These are phyloP conservation scores for Sus cebifrons DNA, from an alignment of 2,797 vertebrate genomes.

Conservation along the genomic window DNA sequence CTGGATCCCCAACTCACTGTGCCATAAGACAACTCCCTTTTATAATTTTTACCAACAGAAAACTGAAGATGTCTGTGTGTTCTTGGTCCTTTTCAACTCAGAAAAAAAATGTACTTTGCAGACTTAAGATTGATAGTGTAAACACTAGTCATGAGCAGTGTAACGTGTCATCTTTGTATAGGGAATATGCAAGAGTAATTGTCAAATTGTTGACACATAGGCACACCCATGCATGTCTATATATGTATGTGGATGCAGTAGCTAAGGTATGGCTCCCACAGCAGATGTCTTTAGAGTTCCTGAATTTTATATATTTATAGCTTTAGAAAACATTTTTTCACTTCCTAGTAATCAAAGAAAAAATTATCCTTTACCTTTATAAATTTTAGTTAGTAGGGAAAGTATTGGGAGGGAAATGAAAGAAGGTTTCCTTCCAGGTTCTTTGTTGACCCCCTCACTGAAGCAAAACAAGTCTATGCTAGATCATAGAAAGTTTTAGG, in stretches of 20 bases:
- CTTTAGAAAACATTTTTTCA: constrained; percentile 41
- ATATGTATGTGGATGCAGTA: neutral
- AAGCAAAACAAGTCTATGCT: neutral
- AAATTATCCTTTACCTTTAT: neutral
- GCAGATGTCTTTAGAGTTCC: constrained; percentile 1
- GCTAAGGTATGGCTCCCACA: neutral
- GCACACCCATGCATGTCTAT: neutral
- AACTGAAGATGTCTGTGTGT: neutral
- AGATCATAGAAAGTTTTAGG: constrained; percentile 5
- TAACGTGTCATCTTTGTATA: neutral
- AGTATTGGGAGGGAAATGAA: neutral
- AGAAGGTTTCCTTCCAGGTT: neutral
- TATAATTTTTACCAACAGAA: constrained; percentile 10
- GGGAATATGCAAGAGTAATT: neutral
- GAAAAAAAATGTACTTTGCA: constrained; percentile 43
- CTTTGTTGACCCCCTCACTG: constrained; percentile 11
- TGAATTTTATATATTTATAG: constrained; percentile 39
- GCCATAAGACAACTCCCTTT: neutral
- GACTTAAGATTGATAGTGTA: neutral
- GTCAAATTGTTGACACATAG: neutral
- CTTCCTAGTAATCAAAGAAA: constrained; percentile 42
- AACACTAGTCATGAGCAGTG: neutral
- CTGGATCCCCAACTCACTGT: too few relatives aligned
- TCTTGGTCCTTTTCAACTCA: constrained; percentile 48
- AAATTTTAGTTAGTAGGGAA: constrained; percentile 25